Evolutionary conservation across 2,113 vertebrate species (phyloP).

Genomic region (Pelobates fuscus): DNA sequence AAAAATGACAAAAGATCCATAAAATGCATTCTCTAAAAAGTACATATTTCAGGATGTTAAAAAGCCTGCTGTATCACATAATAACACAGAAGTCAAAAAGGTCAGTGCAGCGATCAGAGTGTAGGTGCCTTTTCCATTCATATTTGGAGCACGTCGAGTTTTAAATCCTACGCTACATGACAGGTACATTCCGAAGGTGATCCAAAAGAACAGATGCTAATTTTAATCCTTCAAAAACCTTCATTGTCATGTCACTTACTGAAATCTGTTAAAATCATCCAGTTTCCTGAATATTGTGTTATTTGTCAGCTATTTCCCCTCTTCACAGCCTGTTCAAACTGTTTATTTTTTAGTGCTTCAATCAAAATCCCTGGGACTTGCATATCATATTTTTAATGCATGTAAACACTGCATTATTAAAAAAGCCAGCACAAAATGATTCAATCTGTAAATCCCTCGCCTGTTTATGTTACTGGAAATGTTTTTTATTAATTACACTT

Average conservation of each 20-base stretch:
- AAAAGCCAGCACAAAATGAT: background rate
- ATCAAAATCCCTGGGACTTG: background rate
- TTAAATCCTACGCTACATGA: background rate
- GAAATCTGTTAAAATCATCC: background rate
- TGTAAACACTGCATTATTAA: background rate
- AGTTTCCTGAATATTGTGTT: background rate
- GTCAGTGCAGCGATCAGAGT: slow-evolving; percentile 16
- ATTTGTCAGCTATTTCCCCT: slow-evolving; percentile 1
- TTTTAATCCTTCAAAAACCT: background rate
- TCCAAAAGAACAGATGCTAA: background rate
- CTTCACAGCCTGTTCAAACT: background rate
- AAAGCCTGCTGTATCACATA: background rate
- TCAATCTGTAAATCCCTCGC: background rate
- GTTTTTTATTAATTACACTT: too few species aligned
- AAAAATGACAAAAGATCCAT: too few species aligned
- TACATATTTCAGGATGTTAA: too few species aligned
- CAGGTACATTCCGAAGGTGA: background rate
- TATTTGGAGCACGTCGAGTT: slow-evolving; percentile 9
- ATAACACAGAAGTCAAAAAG: slow-evolving; percentile 22
- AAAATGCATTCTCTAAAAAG: too few species aligned
- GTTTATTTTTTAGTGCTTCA: background rate
- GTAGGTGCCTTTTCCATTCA: slow-evolving; percentile 17
- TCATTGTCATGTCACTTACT: background rate
- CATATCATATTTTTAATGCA: background rate
- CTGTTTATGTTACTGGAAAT: background rate